These are phyloP conservation scores for Anthopleura sola DNA, from an alignment of 64 coral and sea anemone species.

Conservation along the genomic window DNA sequence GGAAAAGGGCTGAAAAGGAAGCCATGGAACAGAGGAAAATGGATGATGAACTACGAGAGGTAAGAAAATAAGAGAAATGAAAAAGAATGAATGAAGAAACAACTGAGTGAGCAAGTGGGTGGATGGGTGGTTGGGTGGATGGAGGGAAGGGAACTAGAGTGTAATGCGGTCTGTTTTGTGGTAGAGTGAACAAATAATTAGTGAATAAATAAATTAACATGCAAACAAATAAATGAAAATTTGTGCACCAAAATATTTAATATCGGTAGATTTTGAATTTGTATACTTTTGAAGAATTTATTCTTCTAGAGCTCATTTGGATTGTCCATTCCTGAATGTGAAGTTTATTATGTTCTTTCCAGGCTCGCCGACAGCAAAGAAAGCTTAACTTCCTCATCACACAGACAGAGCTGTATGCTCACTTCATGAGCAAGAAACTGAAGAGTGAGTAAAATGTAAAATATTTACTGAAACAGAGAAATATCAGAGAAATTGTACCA, in stretches of 20 bases:
- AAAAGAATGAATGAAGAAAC: no score
- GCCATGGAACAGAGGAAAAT: constrained; percentile 97
- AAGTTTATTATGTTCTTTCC: not conserved
- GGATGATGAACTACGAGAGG: constrained; percentile 96
- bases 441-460: constrained; percentile 52
- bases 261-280: no score
- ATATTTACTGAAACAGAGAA: not conserved
- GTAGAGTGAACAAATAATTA: no score
- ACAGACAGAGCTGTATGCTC: constrained; percentile 96
- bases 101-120: no score
- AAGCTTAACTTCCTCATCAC: constrained; percentile 98
- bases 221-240: not conserved
- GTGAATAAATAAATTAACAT: no score
- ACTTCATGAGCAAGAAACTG: constrained; percentile 99
- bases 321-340: no score
- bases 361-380: constrained; percentile 92
- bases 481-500: not conserved
- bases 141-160: no score
- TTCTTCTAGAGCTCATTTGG: no score
- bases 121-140: no score
- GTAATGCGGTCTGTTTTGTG: no score
- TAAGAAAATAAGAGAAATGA: not conserved
- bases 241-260: no score
- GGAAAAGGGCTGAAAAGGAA: constrained; percentile 96
- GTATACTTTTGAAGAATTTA: not conserved